phyloP scores from a whole-genome alignment of 1,140 invertebrate genomes.

The Lasioglossum baleicum region DNA sequence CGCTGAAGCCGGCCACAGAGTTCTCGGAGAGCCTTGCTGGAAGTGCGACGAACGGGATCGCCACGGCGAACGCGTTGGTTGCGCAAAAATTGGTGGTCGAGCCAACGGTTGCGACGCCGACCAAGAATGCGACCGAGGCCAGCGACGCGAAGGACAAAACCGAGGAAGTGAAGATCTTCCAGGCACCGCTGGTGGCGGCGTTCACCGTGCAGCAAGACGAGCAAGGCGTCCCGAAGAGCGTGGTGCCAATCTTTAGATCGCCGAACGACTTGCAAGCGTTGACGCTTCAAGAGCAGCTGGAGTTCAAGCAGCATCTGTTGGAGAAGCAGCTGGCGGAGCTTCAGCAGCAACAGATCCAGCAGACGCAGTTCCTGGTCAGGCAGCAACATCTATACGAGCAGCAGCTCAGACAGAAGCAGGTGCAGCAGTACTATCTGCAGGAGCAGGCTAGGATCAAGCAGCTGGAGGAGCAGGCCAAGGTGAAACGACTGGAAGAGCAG shows the following conservation, averaged over 20 bases:
- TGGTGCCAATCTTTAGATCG: slow-evolving; percentile 84
- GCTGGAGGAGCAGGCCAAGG: slow-evolving; percentile 66
- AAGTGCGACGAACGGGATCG: slow-evolving; percentile 71
- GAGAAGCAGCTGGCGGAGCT: slow-evolving; percentile 85
- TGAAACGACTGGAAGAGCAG: slow-evolving; percentile 61
- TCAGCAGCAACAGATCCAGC: slow-evolving; percentile 85
- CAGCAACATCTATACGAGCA: slow-evolving; percentile 83
- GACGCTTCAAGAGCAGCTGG: slow-evolving; percentile 82
- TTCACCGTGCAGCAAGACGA: slow-evolving; percentile 92
- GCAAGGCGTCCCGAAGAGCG: slow-evolving; percentile 86
- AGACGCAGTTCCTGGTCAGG: slow-evolving; percentile 83
- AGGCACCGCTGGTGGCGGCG: slow-evolving; percentile 88
- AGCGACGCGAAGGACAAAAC: slow-evolving; percentile 65
- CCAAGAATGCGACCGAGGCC: slow-evolving; percentile 60
- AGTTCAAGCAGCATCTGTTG: slow-evolving; percentile 85
- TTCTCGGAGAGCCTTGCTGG: slow-evolving; percentile 64
- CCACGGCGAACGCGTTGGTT: slow-evolving; percentile 66
- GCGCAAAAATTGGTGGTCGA: slow-evolving; percentile 70
- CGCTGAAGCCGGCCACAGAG: slow-evolving; percentile 53
- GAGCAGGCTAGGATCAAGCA: slow-evolving; percentile 78
- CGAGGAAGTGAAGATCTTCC: slow-evolving; percentile 88
- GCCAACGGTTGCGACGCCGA: slow-evolving; percentile 62
- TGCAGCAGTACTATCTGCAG: slow-evolving; percentile 78
- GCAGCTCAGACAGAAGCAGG: slow-evolving; percentile 77
- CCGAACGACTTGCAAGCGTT: slow-evolving; percentile 69